These are phyloP conservation scores for Chiridota heheva DNA, from an alignment of 35 echinoderm and acorn worm species.

Conservation along the genomic window DNA sequence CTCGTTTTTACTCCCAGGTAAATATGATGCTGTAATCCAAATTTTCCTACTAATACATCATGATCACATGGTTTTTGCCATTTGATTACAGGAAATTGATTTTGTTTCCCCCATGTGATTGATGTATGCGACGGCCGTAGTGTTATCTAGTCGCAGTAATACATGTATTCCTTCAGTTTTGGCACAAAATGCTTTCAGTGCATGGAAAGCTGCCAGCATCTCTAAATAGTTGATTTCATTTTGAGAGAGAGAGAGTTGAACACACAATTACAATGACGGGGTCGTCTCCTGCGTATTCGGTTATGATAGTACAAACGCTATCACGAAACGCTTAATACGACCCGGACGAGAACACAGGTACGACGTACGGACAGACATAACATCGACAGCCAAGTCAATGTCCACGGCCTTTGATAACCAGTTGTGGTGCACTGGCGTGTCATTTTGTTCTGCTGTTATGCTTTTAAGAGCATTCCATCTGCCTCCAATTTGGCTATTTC, in stretches of 20 bases:
- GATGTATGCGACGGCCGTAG: not conserved
- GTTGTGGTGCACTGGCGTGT: too few relatives aligned
- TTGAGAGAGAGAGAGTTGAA: too few relatives aligned
- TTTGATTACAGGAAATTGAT: not conserved
- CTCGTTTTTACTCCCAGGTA: conserved; percentile 16
- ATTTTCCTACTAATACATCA: conserved; percentile 41
- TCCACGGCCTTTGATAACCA: too few relatives aligned
- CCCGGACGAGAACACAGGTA: too few relatives aligned
- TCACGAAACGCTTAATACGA: too few relatives aligned
- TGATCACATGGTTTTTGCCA: not conserved
- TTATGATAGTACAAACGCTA: too few relatives aligned
- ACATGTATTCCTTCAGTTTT: not conserved
- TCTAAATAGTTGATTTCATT: conserved; percentile 22
- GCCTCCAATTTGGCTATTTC: conserved; percentile 25
- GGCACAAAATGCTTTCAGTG: not conserved
- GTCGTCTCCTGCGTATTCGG: too few relatives aligned
- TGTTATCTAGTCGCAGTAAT: not conserved
- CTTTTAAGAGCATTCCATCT: conserved; percentile 50
- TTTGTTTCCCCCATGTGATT: conserved; percentile 26
- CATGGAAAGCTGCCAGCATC: conserved; percentile 14
- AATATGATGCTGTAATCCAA: conserved; percentile 19
- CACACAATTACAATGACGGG: too few relatives aligned
- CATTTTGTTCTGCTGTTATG: not conserved
- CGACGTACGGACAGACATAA: too few relatives aligned
- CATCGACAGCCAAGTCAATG: too few relatives aligned